These are phyloP conservation scores for Temnothorax ravouxi DNA, from an alignment of 2,888 invertebrate species.

Conservation along the genomic window DNA sequence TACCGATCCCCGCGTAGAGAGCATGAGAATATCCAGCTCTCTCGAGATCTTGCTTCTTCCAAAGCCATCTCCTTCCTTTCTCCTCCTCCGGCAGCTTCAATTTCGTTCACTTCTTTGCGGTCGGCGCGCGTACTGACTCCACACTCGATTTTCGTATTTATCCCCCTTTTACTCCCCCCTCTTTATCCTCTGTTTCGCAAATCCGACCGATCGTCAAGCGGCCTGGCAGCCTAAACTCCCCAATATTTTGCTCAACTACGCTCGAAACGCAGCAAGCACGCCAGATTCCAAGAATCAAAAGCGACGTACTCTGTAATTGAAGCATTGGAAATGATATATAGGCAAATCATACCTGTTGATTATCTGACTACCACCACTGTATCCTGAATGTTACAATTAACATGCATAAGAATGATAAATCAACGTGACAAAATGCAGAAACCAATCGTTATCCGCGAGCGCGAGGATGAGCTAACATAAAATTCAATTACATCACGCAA, in stretches of 20 bases:
- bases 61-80: conserved; percentile 22
- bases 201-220: conserved; percentile 12
- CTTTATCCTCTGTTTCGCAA: conserved; percentile 12
- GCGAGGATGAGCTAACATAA: neutral
- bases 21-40: conserved; percentile 59
- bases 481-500: conserved; percentile 26
- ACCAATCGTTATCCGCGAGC: neutral
- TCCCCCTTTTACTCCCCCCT: neutral
- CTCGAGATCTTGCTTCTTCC: conserved; percentile 35
- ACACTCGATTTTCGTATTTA: conserved; percentile 40
- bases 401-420: conserved; percentile 8
- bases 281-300: conserved; percentile 24
- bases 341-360: conserved; percentile 12
- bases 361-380: neutral
- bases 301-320: conserved; percentile 11
- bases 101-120: conserved; percentile 31
- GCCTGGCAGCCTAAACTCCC: conserved; percentile 16
- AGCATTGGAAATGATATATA: conserved; percentile 1
- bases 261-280: neutral
- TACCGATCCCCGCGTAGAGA: conserved; percentile 77
- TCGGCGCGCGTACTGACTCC: neutral
- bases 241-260: conserved; percentile 1
- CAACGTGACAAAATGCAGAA: conserved; percentile 4
- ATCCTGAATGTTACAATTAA: conserved; percentile 1
- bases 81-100: conserved; percentile 11